These are phyloP conservation scores for Cotesia congregata DNA, from an alignment of 2,888 invertebrate species.

Conservation along the genomic window DNA sequence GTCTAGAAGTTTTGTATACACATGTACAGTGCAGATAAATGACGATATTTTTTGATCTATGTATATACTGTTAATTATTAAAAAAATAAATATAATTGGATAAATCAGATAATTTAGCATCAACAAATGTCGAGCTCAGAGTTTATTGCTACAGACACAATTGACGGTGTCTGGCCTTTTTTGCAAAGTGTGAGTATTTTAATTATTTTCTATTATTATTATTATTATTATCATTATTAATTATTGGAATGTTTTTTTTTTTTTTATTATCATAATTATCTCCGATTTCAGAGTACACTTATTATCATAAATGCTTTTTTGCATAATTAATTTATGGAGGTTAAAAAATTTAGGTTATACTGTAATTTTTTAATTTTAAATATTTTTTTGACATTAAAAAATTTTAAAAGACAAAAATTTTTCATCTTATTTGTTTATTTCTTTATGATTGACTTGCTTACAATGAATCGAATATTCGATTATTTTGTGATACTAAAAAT, in stretches of 20 bases:
- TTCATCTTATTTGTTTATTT: too few relatives aligned
- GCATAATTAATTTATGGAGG: too few relatives aligned
- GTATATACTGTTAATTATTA: not conserved
- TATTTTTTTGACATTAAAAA: too few relatives aligned
- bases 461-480: too few relatives aligned
- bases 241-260: not conserved
- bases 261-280: not conserved
- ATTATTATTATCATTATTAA: conserved; percentile 3
- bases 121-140: conserved; percentile 73
- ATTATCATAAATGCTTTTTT: too few relatives aligned
- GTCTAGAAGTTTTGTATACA: not conserved
- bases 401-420: too few relatives aligned
- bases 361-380: too few relatives aligned
- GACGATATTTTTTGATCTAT: not conserved
- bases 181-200: conserved; percentile 80
- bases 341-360: too few relatives aligned
- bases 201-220: conserved; percentile 9
- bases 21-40: not conserved
- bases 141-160: conserved; percentile 80
- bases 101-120: not conserved
- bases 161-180: conserved; percentile 84
- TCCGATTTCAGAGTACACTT: too few relatives aligned
- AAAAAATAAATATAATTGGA: not conserved
- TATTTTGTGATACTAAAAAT: too few relatives aligned
- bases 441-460: too few relatives aligned